Base-by-base conservation (phyloP, 2,797 vertebrate species). In the Decapterus maruadsi region DNA sequence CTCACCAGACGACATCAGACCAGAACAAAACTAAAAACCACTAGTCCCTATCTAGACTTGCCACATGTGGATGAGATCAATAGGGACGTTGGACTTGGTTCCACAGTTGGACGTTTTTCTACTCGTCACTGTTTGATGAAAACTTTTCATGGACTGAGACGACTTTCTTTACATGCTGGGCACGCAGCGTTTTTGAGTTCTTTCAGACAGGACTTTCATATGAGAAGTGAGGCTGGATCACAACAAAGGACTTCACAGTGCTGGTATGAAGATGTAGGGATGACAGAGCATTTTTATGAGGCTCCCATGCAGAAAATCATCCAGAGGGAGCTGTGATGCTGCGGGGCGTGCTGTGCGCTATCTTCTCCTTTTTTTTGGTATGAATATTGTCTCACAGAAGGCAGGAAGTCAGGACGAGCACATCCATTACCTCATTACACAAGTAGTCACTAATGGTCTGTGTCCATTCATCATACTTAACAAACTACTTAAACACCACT, bases 391-490 rank as follows among this genome's bases (percentile, higher is more conserved):
- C 62, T 54, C 14, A 5, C 14, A 43, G 50, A 26, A 56, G 36
- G 9, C 70, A 42, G 46, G 42, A 67, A 43, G 56, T 61, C 61
- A 12, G 38, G 9, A 2, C 3, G 26, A 38, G 36, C 26, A 4
- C 51, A 38, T 55, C 12, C 29, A 38, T 66, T 45, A 46, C 22
- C 51, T 69, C 61, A 74, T 71, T 70, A 66, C 77, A 74, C 20
- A 8, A 42, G 77, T 34, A 46, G 34, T 60, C 69, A 57, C 42
- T 62, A 42, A 38, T 34, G 54, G 0, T 38, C 42, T 31, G n/a
- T 8, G 59, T 68, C 67, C 64, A 75, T 83, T 68, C n/a, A 34
- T 83, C 68, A 66, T 12, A 34, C 60, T 66, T 57, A 64, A 16
- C 36, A 9, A 48, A 58, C 40, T 20, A 10, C 45, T 68, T 9